Evolutionary conservation across 2,797 vertebrate species (phyloP), one percentile per base, ranked within the genome.

Genomic region (Fistularia tabacaria): DNA sequence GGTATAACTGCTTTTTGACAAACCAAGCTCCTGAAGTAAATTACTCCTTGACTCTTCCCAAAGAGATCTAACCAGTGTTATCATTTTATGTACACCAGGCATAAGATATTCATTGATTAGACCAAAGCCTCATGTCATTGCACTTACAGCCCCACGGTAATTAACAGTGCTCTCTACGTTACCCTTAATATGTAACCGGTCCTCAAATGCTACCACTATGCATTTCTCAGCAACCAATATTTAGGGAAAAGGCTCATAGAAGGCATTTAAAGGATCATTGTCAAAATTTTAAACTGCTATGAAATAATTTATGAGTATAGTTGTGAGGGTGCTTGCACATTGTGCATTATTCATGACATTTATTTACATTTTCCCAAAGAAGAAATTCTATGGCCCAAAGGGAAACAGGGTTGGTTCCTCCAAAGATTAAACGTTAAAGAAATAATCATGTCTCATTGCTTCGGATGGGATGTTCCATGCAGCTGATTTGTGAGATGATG

Each of bases 141-240:
- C 56, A 41, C 47, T 62, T 51, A 52, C 46, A 49, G 69, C 81
- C 71, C 36, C 7, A 0, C 50, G 71, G 66, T 69, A 57, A 79
- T 74, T 59, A 47, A 51, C 51, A 36, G 38, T n/a, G 12, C 40
- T 79, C 61, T 54, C 54, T 54, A 36, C 43, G 14, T 63, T 50
- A 38, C 37, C 59, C 46, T 65, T 83, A 80, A 83, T 81, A 74
- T 59, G 64, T 55, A 66, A 72, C 69, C 62, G 70, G 64, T 66
- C 74, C 66, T 78, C 63, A 62, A 79, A 83, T 66, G 71, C 72
- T 60, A 75, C 77, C 55, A 54, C 70, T 61, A 70, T 79, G 45
- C 69, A 65, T 69, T 68, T 74, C 74, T 64, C 57, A 76, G 52
- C 44, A 55, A 53, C 38, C 54, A 41, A 68, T 73, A 82, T 79